Conservation (phyloP, 1,140 invertebrate species). For the Varroa destructor region DNA sequence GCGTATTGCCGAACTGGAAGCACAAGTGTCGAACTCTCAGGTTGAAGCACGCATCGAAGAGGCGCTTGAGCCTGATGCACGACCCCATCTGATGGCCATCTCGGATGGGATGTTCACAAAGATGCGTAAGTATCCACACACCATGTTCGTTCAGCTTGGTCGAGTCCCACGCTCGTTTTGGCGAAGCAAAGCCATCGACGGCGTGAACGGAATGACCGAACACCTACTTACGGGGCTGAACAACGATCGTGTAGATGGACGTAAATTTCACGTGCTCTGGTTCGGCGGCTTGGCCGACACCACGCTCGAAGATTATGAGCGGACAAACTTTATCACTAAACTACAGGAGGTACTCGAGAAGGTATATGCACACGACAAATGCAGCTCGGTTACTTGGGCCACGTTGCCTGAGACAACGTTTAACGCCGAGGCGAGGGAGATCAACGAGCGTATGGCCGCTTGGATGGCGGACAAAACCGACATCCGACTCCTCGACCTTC, state of each 20-base stretch:
- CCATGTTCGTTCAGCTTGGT: conserved; percentile 9
- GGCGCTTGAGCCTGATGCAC: background rate
- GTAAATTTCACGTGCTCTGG: conserved; percentile 19
- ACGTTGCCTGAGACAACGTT: conserved; percentile 11
- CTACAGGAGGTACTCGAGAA: background rate
- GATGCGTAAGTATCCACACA: conserved; percentile 6
- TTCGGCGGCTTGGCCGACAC: conserved; percentile 13
- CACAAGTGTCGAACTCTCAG: background rate
- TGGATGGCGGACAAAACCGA: background rate
- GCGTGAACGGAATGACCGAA: conserved; percentile 3
- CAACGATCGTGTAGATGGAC: background rate
- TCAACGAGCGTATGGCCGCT: conserved; percentile 1
- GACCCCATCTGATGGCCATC: conserved; percentile 15
- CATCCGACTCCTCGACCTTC: conserved; percentile 4
- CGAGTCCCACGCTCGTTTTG: background rate
- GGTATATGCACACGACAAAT: background rate
- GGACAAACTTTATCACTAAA: background rate
- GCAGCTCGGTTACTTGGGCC: background rate
- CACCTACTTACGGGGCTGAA: background rate
- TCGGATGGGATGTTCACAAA: background rate
- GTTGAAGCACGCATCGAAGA: background rate
- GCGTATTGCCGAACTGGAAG: conserved; percentile 18
- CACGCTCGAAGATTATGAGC: conserved; percentile 12
- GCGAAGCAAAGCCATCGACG: conserved; percentile 8
- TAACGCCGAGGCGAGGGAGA: conserved; percentile 20